Base-by-base conservation (phyloP, 2,113 vertebrate species). In the Hippocampus mohnikei region DNA sequence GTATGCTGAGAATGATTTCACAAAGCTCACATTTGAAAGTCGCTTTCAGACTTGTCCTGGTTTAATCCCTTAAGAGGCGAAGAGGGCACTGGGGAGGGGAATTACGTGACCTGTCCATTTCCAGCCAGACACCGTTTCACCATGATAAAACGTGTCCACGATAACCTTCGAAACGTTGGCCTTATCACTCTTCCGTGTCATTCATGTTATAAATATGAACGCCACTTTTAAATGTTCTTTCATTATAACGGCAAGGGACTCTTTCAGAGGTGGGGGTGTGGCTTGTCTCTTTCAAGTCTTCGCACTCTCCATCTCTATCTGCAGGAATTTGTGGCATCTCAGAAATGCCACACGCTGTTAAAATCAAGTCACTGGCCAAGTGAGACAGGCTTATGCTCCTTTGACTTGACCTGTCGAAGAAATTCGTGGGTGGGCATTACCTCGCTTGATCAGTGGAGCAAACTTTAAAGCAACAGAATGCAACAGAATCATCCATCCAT, bases 31-130 rank as follows among this genome's bases (percentile, higher is more conserved):
- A 33, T 13, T 75, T 60, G n/a, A 75, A 75, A 75, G 48, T 81
- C 64, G 65, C 60, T 62, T 60, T 46, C 46, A 58, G 55, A 58
- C 55, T 25, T 23, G 33, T 27, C 61, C 69, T 58, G 58, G 50
- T 73, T 79, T 79, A 88, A 87, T 85, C 83, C 77, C 81, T 72
- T 87, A 81, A 84, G n/a, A 52, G 25, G 48, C 70, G 18, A 68
- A 68, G 53, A 70, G 41, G 60, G 74, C 61, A 67, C 56, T 56
- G 53, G n/a, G 53, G 53, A 55, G 60, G 29, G 25, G 67, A 61
- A 79, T 87, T 79, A 78, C 70, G 58, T 78, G 71, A 78, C 80
- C 71, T 27, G 3, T 18, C 62, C 66, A 60, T 62, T 66, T 53
- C 37, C 56, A 66, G 66, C 66, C 72, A 69, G 62, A n/a, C 8